Conservation (phyloP, 2,113 vertebrate species). For the Megaceryle torquata region DNA sequence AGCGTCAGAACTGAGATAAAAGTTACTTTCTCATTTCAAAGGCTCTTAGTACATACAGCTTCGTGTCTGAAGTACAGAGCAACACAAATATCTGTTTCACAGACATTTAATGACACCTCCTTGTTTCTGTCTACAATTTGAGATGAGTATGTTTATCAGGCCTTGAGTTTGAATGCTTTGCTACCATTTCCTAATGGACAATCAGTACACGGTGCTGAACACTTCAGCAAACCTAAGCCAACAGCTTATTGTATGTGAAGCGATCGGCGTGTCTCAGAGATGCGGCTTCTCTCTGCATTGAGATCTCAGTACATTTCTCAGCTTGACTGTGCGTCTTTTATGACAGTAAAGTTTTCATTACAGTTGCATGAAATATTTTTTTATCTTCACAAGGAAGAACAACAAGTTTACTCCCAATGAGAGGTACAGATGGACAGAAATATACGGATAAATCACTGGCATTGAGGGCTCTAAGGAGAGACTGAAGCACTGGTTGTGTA, state of each 20-base stretch:
- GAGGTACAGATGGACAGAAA: background rate
- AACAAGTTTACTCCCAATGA: background rate
- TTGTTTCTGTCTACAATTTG: background rate
- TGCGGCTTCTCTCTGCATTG: background rate
- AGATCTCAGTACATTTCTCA: background rate
- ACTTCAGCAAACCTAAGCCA: background rate
- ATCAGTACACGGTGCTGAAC: background rate
- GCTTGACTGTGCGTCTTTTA: background rate
- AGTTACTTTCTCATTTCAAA: background rate
- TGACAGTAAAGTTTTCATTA: background rate
- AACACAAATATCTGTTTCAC: background rate
- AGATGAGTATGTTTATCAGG: background rate
- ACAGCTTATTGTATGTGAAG: background rate
- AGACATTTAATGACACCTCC: background rate
- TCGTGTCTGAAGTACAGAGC: background rate
- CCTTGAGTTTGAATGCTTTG: background rate
- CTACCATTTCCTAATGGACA: background rate
- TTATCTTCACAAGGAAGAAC: background rate
- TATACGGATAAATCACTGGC: background rate
- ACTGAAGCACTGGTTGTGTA: background rate
- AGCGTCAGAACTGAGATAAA: background rate
- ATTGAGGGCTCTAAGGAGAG: background rate
- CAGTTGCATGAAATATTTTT: background rate
- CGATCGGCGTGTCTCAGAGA: background rate
- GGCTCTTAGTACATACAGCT: background rate